Percentiles rank a stretch among this genome's conserved stretches.
Conservation (phyloP, 2,888 invertebrate genomes). For the Nematopogon swammerdamellus region DNA sequence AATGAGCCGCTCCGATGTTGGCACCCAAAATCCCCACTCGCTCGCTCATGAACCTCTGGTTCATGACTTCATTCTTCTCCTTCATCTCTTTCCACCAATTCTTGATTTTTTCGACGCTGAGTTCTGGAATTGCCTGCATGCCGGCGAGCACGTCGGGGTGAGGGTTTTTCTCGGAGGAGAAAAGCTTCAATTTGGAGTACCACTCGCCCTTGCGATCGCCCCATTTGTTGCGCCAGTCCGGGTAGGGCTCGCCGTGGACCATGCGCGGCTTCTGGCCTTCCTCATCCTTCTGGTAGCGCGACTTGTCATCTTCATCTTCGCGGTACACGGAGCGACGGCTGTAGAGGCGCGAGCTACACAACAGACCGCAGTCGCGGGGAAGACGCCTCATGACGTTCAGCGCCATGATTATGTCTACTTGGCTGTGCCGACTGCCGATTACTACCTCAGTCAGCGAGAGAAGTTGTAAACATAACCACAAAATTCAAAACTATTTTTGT, state of each 20-base stretch:
- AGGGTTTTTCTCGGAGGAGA: constrained; percentile 37
- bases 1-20: constrained; percentile 86
- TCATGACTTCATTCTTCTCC: constrained; percentile 43
- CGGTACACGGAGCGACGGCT: not conserved
- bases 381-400: too few relatives aligned
- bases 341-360: too few relatives aligned
- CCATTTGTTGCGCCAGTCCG: constrained; percentile 63
- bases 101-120: constrained; percentile 44
- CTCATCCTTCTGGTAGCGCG: constrained; percentile 28
- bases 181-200: constrained; percentile 55
- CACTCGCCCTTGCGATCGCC: constrained; percentile 56
- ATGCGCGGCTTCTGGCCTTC: constrained; percentile 29
- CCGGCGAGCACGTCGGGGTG: constrained; percentile 32
- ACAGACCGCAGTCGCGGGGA: too few relatives aligned
- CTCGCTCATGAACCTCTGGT: constrained; percentile 59
- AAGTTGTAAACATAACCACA: too few relatives aligned
- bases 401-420: too few relatives aligned
- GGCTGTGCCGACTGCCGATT: too few relatives aligned
- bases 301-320: constrained; percentile 23
- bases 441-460: too few relatives aligned
- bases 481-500: too few relatives aligned
- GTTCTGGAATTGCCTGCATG: constrained; percentile 50
- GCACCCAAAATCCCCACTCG: constrained; percentile 65
- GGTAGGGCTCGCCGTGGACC: constrained; percentile 38
- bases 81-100: constrained; percentile 56